A percentile compares a stretch with the other conserved stretches of the same genome.
These are phyloP conservation scores for Falcunculus frontatus DNA, from an alignment of 2,113 vertebrate species.

Conservation along the genomic window DNA sequence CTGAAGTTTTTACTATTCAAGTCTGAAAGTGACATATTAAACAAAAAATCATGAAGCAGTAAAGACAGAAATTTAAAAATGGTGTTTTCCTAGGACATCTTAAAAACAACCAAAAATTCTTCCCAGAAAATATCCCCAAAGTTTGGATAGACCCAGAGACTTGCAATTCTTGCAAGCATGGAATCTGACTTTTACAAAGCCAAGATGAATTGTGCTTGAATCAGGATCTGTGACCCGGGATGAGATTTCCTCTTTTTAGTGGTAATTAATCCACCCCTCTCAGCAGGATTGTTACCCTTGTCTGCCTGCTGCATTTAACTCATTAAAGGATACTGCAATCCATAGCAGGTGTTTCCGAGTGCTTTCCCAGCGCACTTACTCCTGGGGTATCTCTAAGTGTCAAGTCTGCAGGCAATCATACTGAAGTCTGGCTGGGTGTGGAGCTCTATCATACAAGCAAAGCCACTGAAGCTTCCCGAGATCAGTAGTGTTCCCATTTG, in stretches of 20 bases:
- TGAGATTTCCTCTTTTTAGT: neutral
- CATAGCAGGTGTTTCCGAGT: neutral
- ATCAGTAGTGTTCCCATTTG: neutral
- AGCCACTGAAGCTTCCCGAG: neutral
- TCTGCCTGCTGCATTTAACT: neutral
- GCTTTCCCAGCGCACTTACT: neutral
- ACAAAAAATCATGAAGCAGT: neutral
- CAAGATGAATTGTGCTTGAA: neutral
- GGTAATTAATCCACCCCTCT: neutral
- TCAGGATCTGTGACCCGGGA: neutral
- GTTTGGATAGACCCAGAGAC: neutral
- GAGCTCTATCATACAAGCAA: neutral
- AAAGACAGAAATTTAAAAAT: neutral
- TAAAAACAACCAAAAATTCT: neutral
- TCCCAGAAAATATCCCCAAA: neutral
- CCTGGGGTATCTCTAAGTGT: neutral
- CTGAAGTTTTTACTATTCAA: neutral
- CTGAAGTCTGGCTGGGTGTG: neutral
- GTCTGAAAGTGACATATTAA: neutral
- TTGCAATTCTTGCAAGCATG: neutral
- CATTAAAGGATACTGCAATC: neutral
- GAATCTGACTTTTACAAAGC: neutral
- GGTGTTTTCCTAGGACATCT: neutral
- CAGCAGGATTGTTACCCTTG: neutral
- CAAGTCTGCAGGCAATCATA: neutral